These are phyloP conservation scores for Halyomorpha halys DNA, from an alignment of 1,140 invertebrate genomes.

Conservation along the genomic window DNA sequence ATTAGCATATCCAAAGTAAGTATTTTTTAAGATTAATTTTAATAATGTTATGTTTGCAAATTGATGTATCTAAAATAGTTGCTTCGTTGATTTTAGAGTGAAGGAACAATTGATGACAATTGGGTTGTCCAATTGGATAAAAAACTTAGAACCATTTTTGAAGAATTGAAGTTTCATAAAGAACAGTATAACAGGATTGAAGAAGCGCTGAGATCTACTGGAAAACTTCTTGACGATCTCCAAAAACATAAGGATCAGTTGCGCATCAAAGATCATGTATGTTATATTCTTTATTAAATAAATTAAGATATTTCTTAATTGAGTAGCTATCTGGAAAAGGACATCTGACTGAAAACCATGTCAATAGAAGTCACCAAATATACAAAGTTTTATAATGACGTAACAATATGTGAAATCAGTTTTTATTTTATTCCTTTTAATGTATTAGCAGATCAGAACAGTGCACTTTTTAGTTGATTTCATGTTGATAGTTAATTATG, in stretches of 20 bases:
- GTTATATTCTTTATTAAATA: neutral
- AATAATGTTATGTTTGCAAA: neutral
- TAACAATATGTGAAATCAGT: too few relatives aligned
- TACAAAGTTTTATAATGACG: too few relatives aligned
- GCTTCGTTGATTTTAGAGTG: neutral
- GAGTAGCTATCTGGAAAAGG: too few relatives aligned
- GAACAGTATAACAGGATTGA: conserved; percentile 26
- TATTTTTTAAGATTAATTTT: neutral
- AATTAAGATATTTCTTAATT: neutral
- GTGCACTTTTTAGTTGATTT: too few relatives aligned
- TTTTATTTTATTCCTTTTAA: too few relatives aligned
- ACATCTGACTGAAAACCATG: too few relatives aligned
- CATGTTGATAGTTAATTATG: too few relatives aligned
- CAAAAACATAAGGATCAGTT: conserved; percentile 20
- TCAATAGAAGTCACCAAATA: too few relatives aligned
- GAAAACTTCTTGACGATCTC: conserved; percentile 23
- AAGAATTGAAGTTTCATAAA: conserved; percentile 20
- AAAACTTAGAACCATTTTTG: neutral
- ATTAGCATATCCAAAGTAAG: conserved; percentile 9
- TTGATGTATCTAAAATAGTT: neutral
- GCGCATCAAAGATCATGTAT: conserved; percentile 8
- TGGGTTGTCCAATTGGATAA: conserved; percentile 17
- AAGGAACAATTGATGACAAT: neutral
- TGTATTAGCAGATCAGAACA: too few relatives aligned
- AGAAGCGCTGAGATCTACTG: conserved; percentile 23